Evolutionary conservation across 2,888 invertebrate genomes (phyloP), one percentile per base, ranked within the genome.

Genomic region (Drosophila anomalata): DNA sequence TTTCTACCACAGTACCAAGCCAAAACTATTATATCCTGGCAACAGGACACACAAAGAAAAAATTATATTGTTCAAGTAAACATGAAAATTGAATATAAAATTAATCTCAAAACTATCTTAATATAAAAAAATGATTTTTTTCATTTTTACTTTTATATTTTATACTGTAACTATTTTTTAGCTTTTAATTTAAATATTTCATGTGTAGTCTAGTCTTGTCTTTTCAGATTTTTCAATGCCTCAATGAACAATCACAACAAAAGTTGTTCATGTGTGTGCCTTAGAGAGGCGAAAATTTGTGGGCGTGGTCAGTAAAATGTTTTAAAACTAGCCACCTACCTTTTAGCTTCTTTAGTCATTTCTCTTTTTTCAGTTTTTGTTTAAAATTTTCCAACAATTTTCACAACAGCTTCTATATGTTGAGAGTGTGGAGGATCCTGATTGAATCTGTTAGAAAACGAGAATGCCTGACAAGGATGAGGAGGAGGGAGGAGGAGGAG

Each of bases 201-300:
- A 4, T 53, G 70, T 67, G 24, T 31, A 53, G 33, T 59, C 47
- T 17, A 12, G 51, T 33, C 47, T 42, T 61, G 60, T 68, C 81
- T 47, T 47, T 62, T 41, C 39, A 47, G 66, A 63, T 47, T 60
- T 53, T 50, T 26, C 24, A 36, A 77, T 62, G 87, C 69, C 76
- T 78, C 81, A 88, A 74, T 88, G 81, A 72, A 26, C 88, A 88
- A 76, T 80, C 70, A 65, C 75, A 67, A 77, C 67, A 52, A 70
- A 60, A 33, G 14, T 17, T 44, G 29, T 41, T 24, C 14, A 26
- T 41, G 29, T 20, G 41, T 46, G 41, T 46, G 42, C 46, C 33
- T 6, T 20, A 29, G 20, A n/a, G 29, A 29, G 60, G 61, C 29
- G 61, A 22, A 24, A 31, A 14, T 48, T 61, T 47, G 41, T 61